Evolutionary conservation across 2,888 invertebrate genomes (phyloP), one percentile per base, ranked within the genome.

Genomic region (Hirtodrosophila alboralis): DNA sequence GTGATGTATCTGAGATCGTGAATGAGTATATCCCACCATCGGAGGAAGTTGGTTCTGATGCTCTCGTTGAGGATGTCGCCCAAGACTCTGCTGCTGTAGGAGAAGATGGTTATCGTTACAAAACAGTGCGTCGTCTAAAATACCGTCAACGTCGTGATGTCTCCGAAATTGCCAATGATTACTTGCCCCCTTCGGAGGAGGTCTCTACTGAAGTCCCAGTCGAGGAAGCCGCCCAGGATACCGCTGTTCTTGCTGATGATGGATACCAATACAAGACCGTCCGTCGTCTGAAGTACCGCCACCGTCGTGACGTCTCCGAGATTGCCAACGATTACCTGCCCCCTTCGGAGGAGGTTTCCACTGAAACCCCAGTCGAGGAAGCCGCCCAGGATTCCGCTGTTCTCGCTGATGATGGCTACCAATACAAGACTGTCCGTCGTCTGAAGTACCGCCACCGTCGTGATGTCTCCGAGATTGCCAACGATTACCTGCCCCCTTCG

Each of bases 71-170:
- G 49, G 60, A 74, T 5, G 34, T 58, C 16, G 64, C 65, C 54
- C 79, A 63, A 70, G 73, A 81, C 62, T 70, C 86, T 16, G 74
- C 77, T 23, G 56, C 41, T 13, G 62, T 87, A 5, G 81, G 69
- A 41, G 73, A 70, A 7, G 78, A 87, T 76, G 88, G 87, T 16
- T 87, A 87, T 51, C 77, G 66, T 13, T 88, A 88, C 65, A 88
- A 88, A 56, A 85, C 87, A 3, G 79, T 88, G 0, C 77, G 86
- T 12, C 77, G 78, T 0, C 44, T 85, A 1, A 88, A 86, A 27
- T 76, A 73, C 13, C 83, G 88, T n/a, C 75, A 75, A 0, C 87
- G 87, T 10, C 84, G 88, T 28, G 87, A 87, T 68, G 86, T 88
- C 0, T 74, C 78, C 0, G 88, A 86, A 30, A 57, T 86, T n/a